Evolutionary conservation across 2,888 invertebrate genomes (phyloP).

Genomic region (Elmis aenea): DNA sequence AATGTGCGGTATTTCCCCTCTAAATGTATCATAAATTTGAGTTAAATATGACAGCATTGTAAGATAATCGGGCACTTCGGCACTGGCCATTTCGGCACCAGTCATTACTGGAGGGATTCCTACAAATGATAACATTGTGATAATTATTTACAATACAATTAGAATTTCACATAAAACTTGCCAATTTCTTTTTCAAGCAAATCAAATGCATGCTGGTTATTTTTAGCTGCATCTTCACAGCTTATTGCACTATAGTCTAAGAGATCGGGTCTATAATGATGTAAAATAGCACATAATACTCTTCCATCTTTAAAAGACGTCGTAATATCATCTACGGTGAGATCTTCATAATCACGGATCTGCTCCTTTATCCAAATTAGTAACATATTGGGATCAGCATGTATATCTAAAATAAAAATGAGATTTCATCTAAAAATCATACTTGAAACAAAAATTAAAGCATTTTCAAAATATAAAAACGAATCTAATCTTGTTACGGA

Average conservation of each 20-base stretch:
- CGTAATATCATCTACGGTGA: constrained; percentile 61
- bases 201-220: constrained; percentile 81
- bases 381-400: constrained; percentile 69
- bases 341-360: constrained; percentile 58
- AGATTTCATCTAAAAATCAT: constrained; percentile 6
- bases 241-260: constrained; percentile 67
- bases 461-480: background rate
- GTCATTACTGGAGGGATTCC: constrained; percentile 66
- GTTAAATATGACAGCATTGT: constrained; percentile 79
- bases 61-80: constrained; percentile 65
- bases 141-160: background rate
- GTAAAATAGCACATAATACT: constrained; percentile 68
- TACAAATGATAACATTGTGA: constrained; percentile 30
- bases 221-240: constrained; percentile 59
- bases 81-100: constrained; percentile 69
- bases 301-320: constrained; percentile 64
- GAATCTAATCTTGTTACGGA: background rate
- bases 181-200: constrained; percentile 81
- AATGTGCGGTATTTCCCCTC: constrained; percentile 83
- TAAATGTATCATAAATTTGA: constrained; percentile 85
- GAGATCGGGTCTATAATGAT: constrained; percentile 86
- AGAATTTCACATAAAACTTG: constrained; percentile 38
- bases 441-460: constrained; percentile 5
- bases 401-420: constrained; percentile 51
- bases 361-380: constrained; percentile 74